Evolutionary conservation across 1,140 invertebrate species (phyloP).

Genomic region (Lordiphosa clarofinis): DNA sequence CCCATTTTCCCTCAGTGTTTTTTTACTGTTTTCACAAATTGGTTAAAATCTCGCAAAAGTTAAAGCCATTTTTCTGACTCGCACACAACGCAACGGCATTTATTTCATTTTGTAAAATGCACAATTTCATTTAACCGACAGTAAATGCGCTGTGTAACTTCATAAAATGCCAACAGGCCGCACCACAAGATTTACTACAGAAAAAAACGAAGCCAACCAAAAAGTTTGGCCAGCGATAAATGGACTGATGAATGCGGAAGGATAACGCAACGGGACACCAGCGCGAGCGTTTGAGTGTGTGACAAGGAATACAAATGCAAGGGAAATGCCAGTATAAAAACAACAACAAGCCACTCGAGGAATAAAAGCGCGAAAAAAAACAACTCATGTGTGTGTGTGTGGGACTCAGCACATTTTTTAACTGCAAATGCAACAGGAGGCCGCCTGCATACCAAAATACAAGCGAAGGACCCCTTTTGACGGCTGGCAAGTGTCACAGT

Average conservation of each 20-base stretch:
- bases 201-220: not conserved
- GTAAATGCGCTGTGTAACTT: conserved; percentile 7
- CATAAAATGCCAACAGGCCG: conserved; percentile 6
- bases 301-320: conserved; percentile 9
- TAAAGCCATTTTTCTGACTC: no score
- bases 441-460: not conserved
- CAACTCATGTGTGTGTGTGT: conserved; percentile 6
- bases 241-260: conserved; percentile 12
- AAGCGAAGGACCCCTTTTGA: not conserved
- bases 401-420: conserved; percentile 5
- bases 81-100: not conserved
- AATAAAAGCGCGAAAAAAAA: not conserved
- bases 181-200: conserved; percentile 7
- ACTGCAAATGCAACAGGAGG: conserved; percentile 9
- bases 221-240: conserved; percentile 8
- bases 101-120: conserved; percentile 8
- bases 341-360: conserved; percentile 4
- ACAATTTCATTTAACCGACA: conserved; percentile 10
- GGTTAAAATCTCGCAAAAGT: no score
- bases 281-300: not conserved
- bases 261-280: not conserved
- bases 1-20: no score
- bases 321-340: conserved; percentile 8
- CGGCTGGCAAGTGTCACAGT: conserved; percentile 4
- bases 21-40: no score